Evolutionary conservation across 1,140 invertebrate genomes (phyloP).

Genomic region (Trichonephila clavata): DNA sequence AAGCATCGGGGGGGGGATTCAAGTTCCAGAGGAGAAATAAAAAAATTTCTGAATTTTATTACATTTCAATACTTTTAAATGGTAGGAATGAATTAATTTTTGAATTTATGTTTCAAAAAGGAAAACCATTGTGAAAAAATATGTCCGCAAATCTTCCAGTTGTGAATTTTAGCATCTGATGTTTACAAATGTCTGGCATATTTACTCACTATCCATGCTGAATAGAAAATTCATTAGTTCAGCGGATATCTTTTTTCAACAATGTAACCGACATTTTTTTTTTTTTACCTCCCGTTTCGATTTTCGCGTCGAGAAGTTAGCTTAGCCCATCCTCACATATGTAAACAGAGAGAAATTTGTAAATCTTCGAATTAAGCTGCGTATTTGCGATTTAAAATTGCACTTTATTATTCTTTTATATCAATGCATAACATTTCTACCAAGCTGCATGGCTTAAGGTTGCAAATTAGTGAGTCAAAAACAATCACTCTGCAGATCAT

Average conservation of each 20-base stretch:
- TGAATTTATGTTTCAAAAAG: not conserved
- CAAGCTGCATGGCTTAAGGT: not conserved
- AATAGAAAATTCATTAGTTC: not conserved
- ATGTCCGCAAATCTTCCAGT: constrained; percentile 25
- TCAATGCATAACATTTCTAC: not conserved
- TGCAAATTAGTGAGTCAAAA: not conserved
- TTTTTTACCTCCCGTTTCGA: not conserved
- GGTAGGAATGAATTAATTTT: not conserved
- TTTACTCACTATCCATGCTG: not conserved
- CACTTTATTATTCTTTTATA: not conserved
- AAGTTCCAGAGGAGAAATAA: not conserved
- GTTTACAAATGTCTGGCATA: not conserved
- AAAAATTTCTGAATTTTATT: not conserved
- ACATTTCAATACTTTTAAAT: not conserved
- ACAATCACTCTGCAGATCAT: not conserved
- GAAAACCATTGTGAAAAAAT: not conserved
- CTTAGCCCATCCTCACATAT: not conserved
- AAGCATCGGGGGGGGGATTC: not conserved
- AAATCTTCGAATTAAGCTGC: not conserved
- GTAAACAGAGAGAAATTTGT: not conserved
- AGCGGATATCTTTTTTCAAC: constrained; percentile 66
- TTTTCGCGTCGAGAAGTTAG: not conserved
- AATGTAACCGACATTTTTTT: constrained; percentile 29
- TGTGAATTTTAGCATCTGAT: not conserved
- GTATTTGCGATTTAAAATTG: not conserved